A percentile compares a stretch with the other conserved stretches of the same genome.
These are phyloP conservation scores for Eristalis pertinax DNA, from an alignment of 2,888 invertebrate species.

Conservation along the genomic window DNA sequence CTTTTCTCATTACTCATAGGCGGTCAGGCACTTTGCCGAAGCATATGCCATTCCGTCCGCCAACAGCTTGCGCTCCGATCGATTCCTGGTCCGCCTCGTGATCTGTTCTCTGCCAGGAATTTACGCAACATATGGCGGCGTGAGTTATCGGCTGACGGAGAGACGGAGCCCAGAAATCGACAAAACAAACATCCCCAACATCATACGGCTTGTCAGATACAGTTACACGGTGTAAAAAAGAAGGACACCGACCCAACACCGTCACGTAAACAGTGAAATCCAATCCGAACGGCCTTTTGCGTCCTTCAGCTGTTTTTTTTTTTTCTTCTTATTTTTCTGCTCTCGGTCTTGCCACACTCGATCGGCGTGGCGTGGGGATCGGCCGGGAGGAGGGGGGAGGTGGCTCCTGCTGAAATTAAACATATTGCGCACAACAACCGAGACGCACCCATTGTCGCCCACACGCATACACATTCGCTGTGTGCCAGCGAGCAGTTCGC, in stretches of 20 bases:
- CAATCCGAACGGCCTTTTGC: slow-evolving; percentile 69
- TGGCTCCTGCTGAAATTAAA: slow-evolving; percentile 22
- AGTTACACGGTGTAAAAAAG: slow-evolving; percentile 56
- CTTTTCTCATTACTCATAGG: neutral
- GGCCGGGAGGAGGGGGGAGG: neutral
- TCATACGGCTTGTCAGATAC: slow-evolving; percentile 47
- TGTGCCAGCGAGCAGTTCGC: slow-evolving; percentile 34
- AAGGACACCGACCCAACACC: slow-evolving; percentile 71
- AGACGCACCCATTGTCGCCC: slow-evolving; percentile 68
- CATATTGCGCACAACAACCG: slow-evolving; percentile 47
- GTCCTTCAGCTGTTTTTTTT: slow-evolving; percentile 48
- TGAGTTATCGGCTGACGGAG: slow-evolving; percentile 36
- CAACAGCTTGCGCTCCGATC: neutral
- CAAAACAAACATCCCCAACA: slow-evolving; percentile 13
- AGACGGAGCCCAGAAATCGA: neutral
- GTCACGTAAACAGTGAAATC: slow-evolving; percentile 65
- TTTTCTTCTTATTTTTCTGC: neutral
- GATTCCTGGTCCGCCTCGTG: slow-evolving; percentile 13
- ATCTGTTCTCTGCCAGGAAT: slow-evolving; percentile 51
- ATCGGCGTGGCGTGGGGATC: neutral
- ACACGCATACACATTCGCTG: slow-evolving; percentile 46
- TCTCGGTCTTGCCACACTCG: neutral
- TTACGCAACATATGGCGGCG: slow-evolving; percentile 63
- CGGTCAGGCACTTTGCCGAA: neutral
- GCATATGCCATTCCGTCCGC: neutral